Evolutionary conservation across 2,797 vertebrate species (phyloP), one percentile per base, ranked within the genome.

Genomic region (Siniperca undulata): DNA sequence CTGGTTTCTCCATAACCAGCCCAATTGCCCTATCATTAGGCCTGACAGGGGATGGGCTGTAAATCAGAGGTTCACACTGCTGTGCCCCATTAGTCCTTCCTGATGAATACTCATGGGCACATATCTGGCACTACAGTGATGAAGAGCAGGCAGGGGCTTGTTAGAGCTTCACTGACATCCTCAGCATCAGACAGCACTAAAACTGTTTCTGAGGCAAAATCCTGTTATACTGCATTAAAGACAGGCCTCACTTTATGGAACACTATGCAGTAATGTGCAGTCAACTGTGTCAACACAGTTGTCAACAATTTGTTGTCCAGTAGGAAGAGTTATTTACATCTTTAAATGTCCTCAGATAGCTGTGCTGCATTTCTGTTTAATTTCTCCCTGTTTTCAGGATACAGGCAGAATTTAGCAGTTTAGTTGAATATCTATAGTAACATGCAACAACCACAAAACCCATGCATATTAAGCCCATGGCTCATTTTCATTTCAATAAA

Each of bases 71-170:
- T 89, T 94, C 91, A 82, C 83, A 87, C 80, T 89, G 93, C 80
- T 88, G 81, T 88, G 89, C 86, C 86, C 89, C 91, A 92, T 92
- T 93, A 94, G 87, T 86, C 86, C 74, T 77, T 69, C 62, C 88
- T 92, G 90, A 95, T 95, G 90, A 94, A 95, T 93, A 94, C 93
- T 92, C 93, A 93, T 91, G 83, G 86, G 84, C 92, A 92, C 88
- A 91, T 85, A 86, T 92, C 87, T 93, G 90, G 87, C 89, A 91
- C 81, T 72, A 66, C 70, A 80, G 78, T 90, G 89, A 93, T 91
- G 87, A 89, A 93, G 86, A 86, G 80, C 60, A 58, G 71, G 44
- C 80, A 74, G 81, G 55, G 66, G 83, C 70, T 86, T 84, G 89
- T 87, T 84, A 81, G 67, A 85, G 82, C 79, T 85, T 78, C 81